Base-by-base conservation (phyloP, 2,888 invertebrate genomes). In the Frankliniella intonsa region DNA sequence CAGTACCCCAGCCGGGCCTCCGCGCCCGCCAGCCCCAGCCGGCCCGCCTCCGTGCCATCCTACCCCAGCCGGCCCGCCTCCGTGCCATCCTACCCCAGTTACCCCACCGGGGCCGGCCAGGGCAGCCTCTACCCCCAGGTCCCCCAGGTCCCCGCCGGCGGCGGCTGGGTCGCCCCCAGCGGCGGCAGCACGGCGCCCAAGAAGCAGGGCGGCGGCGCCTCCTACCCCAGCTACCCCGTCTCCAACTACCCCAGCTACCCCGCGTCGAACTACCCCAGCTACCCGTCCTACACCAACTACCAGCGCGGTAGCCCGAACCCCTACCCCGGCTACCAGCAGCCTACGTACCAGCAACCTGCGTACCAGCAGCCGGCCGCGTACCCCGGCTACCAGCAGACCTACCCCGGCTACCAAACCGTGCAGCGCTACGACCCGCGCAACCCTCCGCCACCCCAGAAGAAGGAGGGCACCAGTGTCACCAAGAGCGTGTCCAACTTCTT, bases 211-310 rank as follows among this genome's bases (percentile, higher is more conserved):
- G 55, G 55, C 55, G 55, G 3, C 55, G 55, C 55, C 55, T 55
- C 55, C 14, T 55, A 55, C 69, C 69, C 69, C 11, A 76, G 25
- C 69, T 76, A 76, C 69, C 69, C 69, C n/a, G n/a, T n/a, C n/a
- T 69, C 69, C 69, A 69, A 22, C 69, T 69, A 69, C 25, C 69
- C 69, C 62, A 55, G 55, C 55, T 55, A 55, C 38, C 38, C 38
- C 38, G 38, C 38, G 55, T 55, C 55, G 11, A 55, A 55, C 55
- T 55, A 55, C 69, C 69, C 69, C 69, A 76, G 69, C 25, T 76
- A 76, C 69, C 69, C 69, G 25, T 76, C 69, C 25, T 76, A 76
- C 69, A 76, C 69, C 69, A 76, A 76, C 69, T 76, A 76, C 69
- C 69, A 76, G 69, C 69, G 69, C 69, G 69, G 69, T 22, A 76